A percentile compares a stretch with the other conserved stretches of the same genome.
Conservation (phyloP, 2,888 invertebrate genomes). For the Drosophila cognata region DNA sequence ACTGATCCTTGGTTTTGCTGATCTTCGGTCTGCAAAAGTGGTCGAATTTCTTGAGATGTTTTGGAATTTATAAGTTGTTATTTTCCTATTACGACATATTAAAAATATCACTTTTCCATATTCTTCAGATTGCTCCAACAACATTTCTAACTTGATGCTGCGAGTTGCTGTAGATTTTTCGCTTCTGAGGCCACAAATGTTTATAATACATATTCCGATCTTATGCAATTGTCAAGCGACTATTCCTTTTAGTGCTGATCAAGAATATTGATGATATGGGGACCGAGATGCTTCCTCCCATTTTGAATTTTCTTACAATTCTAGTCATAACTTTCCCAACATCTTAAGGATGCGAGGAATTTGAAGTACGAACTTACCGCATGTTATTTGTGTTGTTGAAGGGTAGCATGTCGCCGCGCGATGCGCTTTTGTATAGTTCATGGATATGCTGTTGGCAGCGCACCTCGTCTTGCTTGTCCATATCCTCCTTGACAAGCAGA, state of each 20-base stretch:
- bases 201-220: too few relatives aligned
- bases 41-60: not conserved
- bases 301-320: not conserved
- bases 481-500: constrained; percentile 91
- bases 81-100: not conserved
- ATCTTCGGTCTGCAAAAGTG: constrained; percentile 80
- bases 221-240: not conserved
- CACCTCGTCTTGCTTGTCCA: constrained; percentile 94
- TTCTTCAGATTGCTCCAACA: not conserved
- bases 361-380: constrained; percentile 83
- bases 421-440: constrained; percentile 92
- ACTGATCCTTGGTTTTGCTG: constrained; percentile 93
- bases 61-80: not conserved
- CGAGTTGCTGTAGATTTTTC: too few relatives aligned
- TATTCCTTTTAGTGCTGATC: not conserved
- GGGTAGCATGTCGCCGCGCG: constrained; percentile 92
- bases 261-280: not conserved
- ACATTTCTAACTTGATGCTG: not conserved
- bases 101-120: not conserved
- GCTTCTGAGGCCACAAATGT: too few relatives aligned
- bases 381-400: constrained; percentile 86
- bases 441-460: constrained; percentile 94
- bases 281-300: not conserved
- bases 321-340: not conserved
- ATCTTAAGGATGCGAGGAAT: not conserved